Evolutionary conservation across 2,113 vertebrate species (phyloP), one percentile per base, ranked within the genome.

Genomic region (Malurus cyaneus): DNA sequence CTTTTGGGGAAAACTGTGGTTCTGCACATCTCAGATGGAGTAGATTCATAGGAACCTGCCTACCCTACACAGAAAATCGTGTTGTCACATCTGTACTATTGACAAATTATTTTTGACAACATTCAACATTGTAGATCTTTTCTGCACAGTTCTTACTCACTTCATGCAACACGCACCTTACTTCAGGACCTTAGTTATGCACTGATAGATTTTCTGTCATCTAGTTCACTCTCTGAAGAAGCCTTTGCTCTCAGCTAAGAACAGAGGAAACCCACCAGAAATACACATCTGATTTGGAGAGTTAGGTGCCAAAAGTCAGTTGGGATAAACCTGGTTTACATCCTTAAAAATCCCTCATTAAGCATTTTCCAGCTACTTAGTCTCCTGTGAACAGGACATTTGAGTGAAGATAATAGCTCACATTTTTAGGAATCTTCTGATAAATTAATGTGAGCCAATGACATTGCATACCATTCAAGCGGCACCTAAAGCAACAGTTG

Each of bases 401-500:
- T 76, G 61, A 78, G 71, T 80, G 13, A 92, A 95, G 61, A 44
- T 47, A 70, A 47, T n/a, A 52, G 10, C 61, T 73, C 6, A 12
- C 28, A 39, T 80, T 62, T 80, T 28, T 3, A 18, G 59, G 19
- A 82, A 46, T 50, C 49, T 78, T 93, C 53, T 62, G n/a, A 50
- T 69, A 41, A 78, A 59, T 49, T 89, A 5, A 20, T 57, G 42
- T 73, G 60, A 72, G 13, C 49, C 53, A 21, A 67, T 76, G 46
- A 20, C 26, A 36, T 67, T 80, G 53, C 41, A 89, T 85, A 59
- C 14, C 24, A 36, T 82, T 80, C 4, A 25, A 79, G 31, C 50
- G 65, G 32, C 78, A 95, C 79, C 94, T 88, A 80, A 69, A 94
- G 59, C 62, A 84, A 77, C 18, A n/a, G 64, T 78, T 86, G 12